Percentiles rank a stretch among this genome's conserved stretches.
Evolutionary conservation across 2,888 invertebrate species (phyloP).

Genomic region (Siphlonurus alternatus): DNA sequence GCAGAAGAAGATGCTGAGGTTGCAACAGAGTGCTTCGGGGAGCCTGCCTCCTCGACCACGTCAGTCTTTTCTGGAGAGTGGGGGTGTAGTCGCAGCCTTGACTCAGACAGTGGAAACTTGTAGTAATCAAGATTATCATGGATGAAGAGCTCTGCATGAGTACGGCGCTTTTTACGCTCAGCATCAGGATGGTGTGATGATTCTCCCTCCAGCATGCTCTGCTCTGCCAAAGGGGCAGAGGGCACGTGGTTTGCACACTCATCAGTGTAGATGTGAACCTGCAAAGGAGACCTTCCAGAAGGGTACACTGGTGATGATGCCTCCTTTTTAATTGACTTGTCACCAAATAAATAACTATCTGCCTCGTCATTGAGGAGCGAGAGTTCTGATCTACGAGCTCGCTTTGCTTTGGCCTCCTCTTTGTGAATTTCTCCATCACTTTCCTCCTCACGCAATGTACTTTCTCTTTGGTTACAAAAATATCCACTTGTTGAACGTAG

Average conservation of each 20-base stretch:
- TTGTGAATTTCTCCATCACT: slow-evolving; percentile 3
- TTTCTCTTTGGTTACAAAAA: neutral
- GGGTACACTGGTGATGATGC: neutral
- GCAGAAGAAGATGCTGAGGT: slow-evolving; percentile 11
- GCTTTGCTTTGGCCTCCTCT: slow-evolving; percentile 3
- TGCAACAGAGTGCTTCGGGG: slow-evolving; percentile 14
- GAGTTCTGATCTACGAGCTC: slow-evolving; percentile 32
- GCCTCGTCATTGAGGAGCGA: slow-evolving; percentile 67
- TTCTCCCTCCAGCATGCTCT: neutral
- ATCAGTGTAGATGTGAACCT: neutral
- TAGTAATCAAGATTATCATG: slow-evolving; percentile 41
- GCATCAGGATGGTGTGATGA: neutral
- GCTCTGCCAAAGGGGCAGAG: neutral
- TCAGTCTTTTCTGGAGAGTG: slow-evolving; percentile 16
- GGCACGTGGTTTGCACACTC: neutral
- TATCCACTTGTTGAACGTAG: slow-evolving; percentile 38
- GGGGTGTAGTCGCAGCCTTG: slow-evolving; percentile 28
- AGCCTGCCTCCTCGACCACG: slow-evolving; percentile 8
- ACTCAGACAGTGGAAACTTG: slow-evolving; percentile 30
- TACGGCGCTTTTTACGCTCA: slow-evolving; percentile 28
- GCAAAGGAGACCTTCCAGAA: neutral
- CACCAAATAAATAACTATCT: slow-evolving; percentile 66
- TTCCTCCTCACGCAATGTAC: slow-evolving; percentile 7
- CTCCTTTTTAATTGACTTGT: slow-evolving; percentile 33
- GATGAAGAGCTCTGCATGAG: slow-evolving; percentile 38